Evolutionary conservation across 2,113 vertebrate species (phyloP), one percentile per base, ranked within the genome.

Genomic region (Oreotrochilus melanogaster): DNA sequence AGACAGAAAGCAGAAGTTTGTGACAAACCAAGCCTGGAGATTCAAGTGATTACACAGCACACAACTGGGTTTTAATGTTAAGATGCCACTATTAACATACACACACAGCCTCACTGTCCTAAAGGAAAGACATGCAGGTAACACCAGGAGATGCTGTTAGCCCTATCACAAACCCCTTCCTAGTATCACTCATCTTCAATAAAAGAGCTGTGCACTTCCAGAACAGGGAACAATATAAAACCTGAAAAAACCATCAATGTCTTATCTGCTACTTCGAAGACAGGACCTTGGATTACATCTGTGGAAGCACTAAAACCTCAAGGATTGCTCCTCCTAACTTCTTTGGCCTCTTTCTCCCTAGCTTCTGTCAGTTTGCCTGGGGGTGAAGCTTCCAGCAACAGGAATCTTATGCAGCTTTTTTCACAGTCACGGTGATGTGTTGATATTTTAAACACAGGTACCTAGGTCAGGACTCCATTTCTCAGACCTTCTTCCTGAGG

Each of bases 391-490:
- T 78, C 21, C 33, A 56, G 45, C 27, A 73, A 45, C 7, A 27
- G 35, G 42, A 74, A 70, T 45, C 24, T 62, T 62, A 25, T 1
- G 2, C 2, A 5, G 9, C 6, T 64, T 53, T 82, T 86, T 42
- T 45, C 54, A 58, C 0, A 4, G 33, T 47, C 53, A 35, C 22
- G 23, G 14, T 47, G 37, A 37, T 0, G 0, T 21, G 33, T 13
- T 43, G 56, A 8, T 78, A 58, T 22, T 62, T 78, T 50, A 78
- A 57, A 71, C n/a, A 23, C 21, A 37, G 30, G 42, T 57, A 48
- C 5, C 0, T 31, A 65, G 16, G 39, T n/a, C 67, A 60, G 35
- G 28, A 57, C 30, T 47, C 14, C 0, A 0, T 8, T 92, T 51
- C 61, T 50, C 21, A 73, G 31, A 74, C 17, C 11, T 65, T 74